Evolutionary conservation across 2,113 vertebrate genomes (phyloP).

Genomic region (Ardeotis arabs): DNA sequence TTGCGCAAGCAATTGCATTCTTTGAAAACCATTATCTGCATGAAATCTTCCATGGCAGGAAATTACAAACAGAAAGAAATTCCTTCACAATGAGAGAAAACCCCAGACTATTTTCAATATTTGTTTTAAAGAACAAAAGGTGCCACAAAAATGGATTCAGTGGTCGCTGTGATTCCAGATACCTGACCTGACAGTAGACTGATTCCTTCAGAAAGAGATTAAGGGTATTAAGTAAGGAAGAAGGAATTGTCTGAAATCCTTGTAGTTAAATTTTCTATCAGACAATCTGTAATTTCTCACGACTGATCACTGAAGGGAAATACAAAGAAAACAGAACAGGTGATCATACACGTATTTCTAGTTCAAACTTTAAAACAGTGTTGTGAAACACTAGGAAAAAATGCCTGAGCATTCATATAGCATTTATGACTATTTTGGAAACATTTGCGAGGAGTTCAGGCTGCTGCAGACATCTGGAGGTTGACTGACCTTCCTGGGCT

Average conservation of each 20-base stretch:
- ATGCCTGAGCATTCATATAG: neutral
- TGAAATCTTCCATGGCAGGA: slow-evolving; percentile 46
- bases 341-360: neutral
- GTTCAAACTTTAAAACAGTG: neutral
- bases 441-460: neutral
- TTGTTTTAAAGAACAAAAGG: neutral
- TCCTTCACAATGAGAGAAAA: slow-evolving; percentile 33
- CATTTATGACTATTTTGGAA: neutral
- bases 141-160: neutral
- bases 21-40: slow-evolving; percentile 57
- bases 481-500: neutral
- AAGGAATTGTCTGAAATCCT: neutral
- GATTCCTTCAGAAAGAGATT: neutral
- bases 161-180: neutral
- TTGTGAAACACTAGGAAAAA: neutral
- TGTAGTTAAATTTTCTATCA: neutral
- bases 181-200: neutral
- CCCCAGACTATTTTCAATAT: neutral
- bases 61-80: slow-evolving; percentile 61
- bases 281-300: neutral
- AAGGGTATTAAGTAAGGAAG: neutral
- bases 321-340: neutral
- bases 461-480: neutral
- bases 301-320: neutral
- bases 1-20: slow-evolving; percentile 18